phyloP scores from a whole-genome alignment of 2,797 vertebrate genomes.

The Labroides dimidiatus region DNA sequence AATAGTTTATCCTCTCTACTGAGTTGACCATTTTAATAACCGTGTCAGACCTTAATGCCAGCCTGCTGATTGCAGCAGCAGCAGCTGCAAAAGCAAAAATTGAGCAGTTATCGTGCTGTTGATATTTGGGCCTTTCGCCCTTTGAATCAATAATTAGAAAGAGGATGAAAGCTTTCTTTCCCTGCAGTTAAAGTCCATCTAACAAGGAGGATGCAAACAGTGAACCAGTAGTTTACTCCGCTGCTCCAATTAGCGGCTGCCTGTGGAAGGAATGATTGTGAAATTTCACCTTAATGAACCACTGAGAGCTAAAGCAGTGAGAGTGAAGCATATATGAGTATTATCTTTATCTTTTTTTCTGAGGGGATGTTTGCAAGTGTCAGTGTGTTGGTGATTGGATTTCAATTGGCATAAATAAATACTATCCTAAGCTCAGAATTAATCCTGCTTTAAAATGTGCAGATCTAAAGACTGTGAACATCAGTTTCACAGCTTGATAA shows the following conservation, averaged over 20 bases:
- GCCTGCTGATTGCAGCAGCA: conserved; percentile 10
- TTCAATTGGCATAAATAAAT: conserved; percentile 53
- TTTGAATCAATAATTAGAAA: conserved; percentile 30
- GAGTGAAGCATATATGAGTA: conserved; percentile 17
- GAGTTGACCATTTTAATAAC: conserved; percentile 30
- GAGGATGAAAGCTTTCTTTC: conserved; percentile 30
- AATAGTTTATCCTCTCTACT: conserved; percentile 15
- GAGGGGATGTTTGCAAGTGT: conserved; percentile 35
- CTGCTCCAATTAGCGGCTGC: conserved; percentile 17
- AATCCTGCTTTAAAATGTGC: conserved; percentile 33
- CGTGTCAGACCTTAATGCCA: conserved; percentile 17
- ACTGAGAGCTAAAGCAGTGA: conserved; percentile 4
- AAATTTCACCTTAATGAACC: conserved; percentile 11
- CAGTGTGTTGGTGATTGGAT: conserved; percentile 45
- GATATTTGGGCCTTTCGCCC: conserved; percentile 29
- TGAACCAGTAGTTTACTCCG: conserved; percentile 7
- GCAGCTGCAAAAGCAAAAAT: conserved; percentile 29
- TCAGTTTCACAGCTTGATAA: conserved; percentile 37
- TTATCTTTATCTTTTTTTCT: conserved; percentile 38
- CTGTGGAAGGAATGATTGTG: conserved; percentile 7
- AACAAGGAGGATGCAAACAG: conserved; percentile 28
- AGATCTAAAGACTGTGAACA: conserved; percentile 24
- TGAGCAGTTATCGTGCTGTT: conserved; percentile 25
- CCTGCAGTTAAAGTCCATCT: conserved; percentile 32
- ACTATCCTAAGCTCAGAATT: conserved; percentile 40